Evolutionary conservation across 2,888 invertebrate genomes (phyloP).

Genomic region (Agriopis marginaria): DNA sequence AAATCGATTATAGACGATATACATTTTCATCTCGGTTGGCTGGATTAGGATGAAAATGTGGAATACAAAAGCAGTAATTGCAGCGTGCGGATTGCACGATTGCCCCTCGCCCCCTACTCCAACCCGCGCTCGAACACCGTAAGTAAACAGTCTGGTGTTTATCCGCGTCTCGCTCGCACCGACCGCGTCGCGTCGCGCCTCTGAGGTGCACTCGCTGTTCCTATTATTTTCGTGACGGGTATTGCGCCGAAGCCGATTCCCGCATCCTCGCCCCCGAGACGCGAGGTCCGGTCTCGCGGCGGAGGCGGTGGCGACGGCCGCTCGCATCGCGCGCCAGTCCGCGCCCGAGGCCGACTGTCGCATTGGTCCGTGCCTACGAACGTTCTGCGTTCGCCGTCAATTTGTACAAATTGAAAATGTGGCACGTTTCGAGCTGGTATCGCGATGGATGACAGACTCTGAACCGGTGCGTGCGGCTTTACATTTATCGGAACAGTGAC

Average conservation of each 20-base stretch:
- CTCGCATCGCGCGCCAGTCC: conserved; percentile 83
- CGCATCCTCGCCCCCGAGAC: conserved; percentile 86
- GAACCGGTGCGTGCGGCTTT: conserved; percentile 45
- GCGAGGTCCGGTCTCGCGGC: conserved; percentile 85
- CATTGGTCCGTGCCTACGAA: conserved; percentile 78
- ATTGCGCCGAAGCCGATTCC: conserved; percentile 86
- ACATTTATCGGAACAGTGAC: conserved; percentile 64
- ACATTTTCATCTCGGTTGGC: conserved; percentile 47
- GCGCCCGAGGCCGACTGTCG: conserved; percentile 82
- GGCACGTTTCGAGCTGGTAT: conserved; percentile 70
- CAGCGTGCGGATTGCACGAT: conserved; percentile 85
- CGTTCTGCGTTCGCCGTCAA: conserved; percentile 68
- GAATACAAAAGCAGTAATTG: conserved; percentile 81
- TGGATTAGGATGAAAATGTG: conserved; percentile 74
- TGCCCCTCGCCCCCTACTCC: conserved; percentile 73
- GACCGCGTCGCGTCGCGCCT: conserved; percentile 85
- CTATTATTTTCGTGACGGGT: conserved; percentile 87
- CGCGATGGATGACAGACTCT: conserved; percentile 65
- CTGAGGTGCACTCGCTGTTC: conserved; percentile 86
- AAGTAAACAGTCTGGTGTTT: conserved; percentile 87
- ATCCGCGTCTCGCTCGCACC: conserved; percentile 86
- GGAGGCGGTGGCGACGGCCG: conserved; percentile 83
- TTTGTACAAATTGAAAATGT: conserved; percentile 76
- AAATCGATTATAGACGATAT: conserved; percentile 33
- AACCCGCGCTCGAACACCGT: conserved; percentile 83